These are phyloP conservation scores for Bursaphelenchus okinawaensis DNA, from an alignment of 2,888 invertebrate genomes.

Conservation along the genomic window DNA sequence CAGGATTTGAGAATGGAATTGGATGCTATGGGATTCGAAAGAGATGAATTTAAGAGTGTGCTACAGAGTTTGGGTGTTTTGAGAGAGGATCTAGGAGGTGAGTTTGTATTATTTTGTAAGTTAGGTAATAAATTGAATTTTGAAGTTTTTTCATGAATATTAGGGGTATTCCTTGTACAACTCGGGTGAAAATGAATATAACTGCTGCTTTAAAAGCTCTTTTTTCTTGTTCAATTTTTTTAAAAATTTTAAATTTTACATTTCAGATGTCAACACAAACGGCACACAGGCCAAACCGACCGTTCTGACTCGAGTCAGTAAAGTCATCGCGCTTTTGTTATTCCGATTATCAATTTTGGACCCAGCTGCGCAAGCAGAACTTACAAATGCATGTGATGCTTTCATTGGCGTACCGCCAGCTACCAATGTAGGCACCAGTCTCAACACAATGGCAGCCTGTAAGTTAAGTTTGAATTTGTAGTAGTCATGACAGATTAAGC, in stretches of 20 bases:
- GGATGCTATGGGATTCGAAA: slow-evolving; percentile 6
- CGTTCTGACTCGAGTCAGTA: background rate
- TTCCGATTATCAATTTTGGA: background rate
- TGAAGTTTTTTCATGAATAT: too few species aligned
- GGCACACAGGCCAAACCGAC: background rate
- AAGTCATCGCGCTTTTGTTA: background rate
- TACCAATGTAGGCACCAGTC: background rate
- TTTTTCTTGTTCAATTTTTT: too few species aligned
- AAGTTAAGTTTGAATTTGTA: background rate
- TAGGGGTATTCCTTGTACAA: too few species aligned
- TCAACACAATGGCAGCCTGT: background rate
- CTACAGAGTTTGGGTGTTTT: background rate
- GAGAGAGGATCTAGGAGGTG: background rate
- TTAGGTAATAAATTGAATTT: too few species aligned
- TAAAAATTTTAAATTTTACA: too few species aligned
- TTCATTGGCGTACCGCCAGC: background rate
- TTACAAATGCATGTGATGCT: background rate
- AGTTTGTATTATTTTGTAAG: background rate
- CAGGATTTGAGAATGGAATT: background rate
- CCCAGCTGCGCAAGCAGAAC: background rate
- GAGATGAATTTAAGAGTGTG: background rate
- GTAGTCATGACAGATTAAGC: background rate
- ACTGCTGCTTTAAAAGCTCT: too few species aligned
- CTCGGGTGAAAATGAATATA: too few species aligned
- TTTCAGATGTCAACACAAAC: background rate